Base-by-base conservation (phyloP, 2,797 vertebrate genomes). In the Telmatherina bonti region DNA sequence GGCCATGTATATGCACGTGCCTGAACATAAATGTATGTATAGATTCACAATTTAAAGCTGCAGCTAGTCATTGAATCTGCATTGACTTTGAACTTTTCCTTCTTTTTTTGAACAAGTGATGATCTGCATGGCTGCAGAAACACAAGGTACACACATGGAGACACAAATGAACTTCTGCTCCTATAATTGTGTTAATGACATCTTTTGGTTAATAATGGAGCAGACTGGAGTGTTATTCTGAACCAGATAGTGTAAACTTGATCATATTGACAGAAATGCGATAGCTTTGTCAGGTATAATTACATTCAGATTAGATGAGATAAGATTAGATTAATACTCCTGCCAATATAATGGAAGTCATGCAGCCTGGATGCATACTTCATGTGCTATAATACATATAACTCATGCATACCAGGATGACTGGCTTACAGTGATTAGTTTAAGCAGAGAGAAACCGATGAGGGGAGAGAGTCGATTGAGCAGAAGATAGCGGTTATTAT, bases 271-370 rank as follows among this genome's bases (percentile, higher is more conserved):
- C 67, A 68, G 65, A 53, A 61, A 76, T 79, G 26, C 62, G 65
- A 83, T 79, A 36, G 83, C 78, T 76, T 76, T 79, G 76, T 82
- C 66, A 57, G 54, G 71, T 33, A 22, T 77, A 71, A 82, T 83
- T 81, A 72, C 72, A 69, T 83, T 79, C 63, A 85, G 79, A 88
- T 77, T 60, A 65, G 59, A 85, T 45, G 7, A 45, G 20, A 81
- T 84, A 65, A 63, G 54, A 85, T 79, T 55, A 71, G 65, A 82
- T 84, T 78, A 65, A 65, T 67, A 55, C 49, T 72, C 62, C 62
- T 65, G 63, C 68, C 83, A 83, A 81, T 86, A 61, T 70, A 75
- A 51, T 22, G 6, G 30, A 72, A 76, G 79, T 68, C 52, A 82
- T 83, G 73, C 76, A 63, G 74, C 4, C 76, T 69, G 73, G 62